Evolutionary conservation across 2,797 vertebrate species (phyloP).

Genomic region (Buceros bicornis): DNA sequence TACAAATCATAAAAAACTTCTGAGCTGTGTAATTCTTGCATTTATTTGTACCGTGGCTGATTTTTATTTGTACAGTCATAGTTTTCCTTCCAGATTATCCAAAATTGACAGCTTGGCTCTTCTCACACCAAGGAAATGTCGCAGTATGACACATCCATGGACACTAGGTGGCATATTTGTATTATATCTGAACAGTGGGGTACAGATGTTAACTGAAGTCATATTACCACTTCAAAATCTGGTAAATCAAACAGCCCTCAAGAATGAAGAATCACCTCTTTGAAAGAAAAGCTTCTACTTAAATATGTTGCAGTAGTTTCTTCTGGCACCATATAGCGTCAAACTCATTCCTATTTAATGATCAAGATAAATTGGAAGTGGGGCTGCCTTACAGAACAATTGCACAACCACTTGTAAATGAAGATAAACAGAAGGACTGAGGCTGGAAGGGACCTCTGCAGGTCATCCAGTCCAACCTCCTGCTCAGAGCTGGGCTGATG

Average conservation of each 20-base stretch:
- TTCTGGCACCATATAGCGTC: fast-evolving
- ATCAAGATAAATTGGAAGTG: not conserved
- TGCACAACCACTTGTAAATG: not conserved
- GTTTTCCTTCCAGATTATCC: not conserved
- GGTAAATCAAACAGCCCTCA: not conserved
- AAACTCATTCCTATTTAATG: not conserved
- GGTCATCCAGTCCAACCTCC: not conserved
- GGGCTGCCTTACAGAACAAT: not conserved
- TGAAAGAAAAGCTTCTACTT: not conserved
- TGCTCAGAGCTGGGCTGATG: not conserved
- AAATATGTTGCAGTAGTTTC: not conserved
- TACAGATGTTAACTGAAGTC: not conserved
- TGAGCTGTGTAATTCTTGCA: not conserved
- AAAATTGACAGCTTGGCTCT: not conserved
- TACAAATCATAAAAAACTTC: not conserved
- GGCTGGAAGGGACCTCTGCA: not conserved
- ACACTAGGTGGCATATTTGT: slow-evolving; percentile 70
- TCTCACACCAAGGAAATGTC: not conserved
- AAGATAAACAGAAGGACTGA: not conserved
- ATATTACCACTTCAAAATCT: not conserved
- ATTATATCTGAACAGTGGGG: not conserved
- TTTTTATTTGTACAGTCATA: not conserved
- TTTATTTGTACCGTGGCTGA: not conserved
- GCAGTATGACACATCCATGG: not conserved
- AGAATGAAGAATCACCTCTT: not conserved